Conservation (phyloP, 2,797 vertebrate species). For the Anguilla anguilla region DNA sequence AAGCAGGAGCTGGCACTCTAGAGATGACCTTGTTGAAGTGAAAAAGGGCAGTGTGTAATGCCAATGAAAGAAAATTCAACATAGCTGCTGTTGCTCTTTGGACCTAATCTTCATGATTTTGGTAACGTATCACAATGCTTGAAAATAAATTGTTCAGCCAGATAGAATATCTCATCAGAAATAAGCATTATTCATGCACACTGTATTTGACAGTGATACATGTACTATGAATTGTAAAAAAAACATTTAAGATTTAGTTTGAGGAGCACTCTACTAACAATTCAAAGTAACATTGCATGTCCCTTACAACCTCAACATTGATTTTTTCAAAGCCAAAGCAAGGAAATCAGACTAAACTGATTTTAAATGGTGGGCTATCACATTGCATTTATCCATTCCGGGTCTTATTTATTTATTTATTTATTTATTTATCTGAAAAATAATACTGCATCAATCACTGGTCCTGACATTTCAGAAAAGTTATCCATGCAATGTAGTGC, state of each 20-base stretch:
- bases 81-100: neutral
- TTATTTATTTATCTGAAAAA: neutral
- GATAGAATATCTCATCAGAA: neutral
- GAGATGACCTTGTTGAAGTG: neutral
- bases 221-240: no score
- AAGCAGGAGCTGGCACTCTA: constrained; percentile 2
- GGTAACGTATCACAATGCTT: neutral
- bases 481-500: neutral
- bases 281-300: no score
- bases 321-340: no score
- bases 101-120: neutral
- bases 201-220: no score
- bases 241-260: no score
- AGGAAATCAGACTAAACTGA: no score
- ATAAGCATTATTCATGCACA: neutral
- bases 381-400: no score
- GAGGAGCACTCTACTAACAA: no score
- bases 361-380: no score
- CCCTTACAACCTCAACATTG: no score
- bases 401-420: neutral
- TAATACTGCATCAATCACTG: neutral
- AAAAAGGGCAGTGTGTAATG: neutral
- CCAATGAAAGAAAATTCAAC: neutral
- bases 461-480: neutral
- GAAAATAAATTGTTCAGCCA: neutral